Percentiles rank a stretch among this genome's conserved stretches.
phyloP scores from a whole-genome alignment of 2,113 vertebrate genomes.

The Micronisus gabar region DNA sequence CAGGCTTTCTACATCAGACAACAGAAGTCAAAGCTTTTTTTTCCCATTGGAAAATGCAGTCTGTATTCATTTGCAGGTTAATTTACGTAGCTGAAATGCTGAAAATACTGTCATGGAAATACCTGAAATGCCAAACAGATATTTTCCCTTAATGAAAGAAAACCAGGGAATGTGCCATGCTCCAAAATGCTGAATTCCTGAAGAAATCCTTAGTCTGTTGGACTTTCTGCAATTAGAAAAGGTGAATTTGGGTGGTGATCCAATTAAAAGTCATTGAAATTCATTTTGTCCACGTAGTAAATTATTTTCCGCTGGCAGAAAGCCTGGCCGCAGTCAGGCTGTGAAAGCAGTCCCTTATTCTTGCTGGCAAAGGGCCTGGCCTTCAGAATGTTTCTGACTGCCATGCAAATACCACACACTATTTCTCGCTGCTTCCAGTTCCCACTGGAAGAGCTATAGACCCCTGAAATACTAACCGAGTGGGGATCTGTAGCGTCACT shows the following conservation, averaged over 20 bases:
- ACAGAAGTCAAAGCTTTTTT: not conserved
- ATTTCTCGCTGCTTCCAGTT: not conserved
- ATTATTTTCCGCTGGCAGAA: not conserved
- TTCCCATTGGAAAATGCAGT: not conserved
- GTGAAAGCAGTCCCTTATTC: not conserved
- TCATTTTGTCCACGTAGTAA: not conserved
- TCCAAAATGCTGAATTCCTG: not conserved
- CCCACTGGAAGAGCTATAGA: not conserved
- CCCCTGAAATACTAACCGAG: not conserved
- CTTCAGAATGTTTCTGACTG: not conserved
- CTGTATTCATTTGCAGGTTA: not conserved
- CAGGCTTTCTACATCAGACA: not conserved
- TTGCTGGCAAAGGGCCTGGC: not conserved
- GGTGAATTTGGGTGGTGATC: constrained; percentile 32
- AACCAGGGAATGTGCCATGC: not conserved
- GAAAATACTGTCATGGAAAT: not conserved
- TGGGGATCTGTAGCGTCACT: not conserved
- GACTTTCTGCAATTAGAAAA: constrained; percentile 33
- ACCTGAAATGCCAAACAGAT: not conserved
- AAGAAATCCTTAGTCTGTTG: not conserved
- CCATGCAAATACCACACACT: not conserved
- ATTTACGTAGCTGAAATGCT: not conserved
- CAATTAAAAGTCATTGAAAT: constrained; percentile 39
- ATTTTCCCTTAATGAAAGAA: not conserved
- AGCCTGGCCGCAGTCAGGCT: not conserved